A percentile compares a stretch with the other conserved stretches of the same genome.
Evolutionary conservation across 1,140 invertebrate species (phyloP).

Genomic region (Rhopalosiphum maidis): DNA sequence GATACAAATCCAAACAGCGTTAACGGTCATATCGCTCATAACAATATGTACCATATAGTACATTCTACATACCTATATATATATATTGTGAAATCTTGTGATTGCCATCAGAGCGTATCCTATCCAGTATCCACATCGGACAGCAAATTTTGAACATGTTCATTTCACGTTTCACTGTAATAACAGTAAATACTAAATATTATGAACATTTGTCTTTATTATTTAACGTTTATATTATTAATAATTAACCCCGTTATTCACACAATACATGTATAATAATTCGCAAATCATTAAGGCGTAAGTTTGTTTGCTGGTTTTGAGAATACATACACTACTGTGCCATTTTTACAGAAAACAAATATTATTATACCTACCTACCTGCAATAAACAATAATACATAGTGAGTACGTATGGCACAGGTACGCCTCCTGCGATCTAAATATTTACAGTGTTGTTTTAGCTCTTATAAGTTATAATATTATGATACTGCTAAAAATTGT

Average conservation of each 20-base stretch:
- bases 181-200: not conserved
- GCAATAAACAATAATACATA: too few species aligned
- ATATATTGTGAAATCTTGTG: not conserved
- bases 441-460: not conserved
- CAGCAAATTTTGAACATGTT: not conserved
- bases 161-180: not conserved
- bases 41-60: too few species aligned
- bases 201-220: not conserved
- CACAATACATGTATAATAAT: not conserved
- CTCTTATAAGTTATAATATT: not conserved
- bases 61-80: not conserved
- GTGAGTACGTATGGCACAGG: too few species aligned
- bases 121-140: not conserved
- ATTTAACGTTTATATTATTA: not conserved
- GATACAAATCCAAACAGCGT: not conserved
- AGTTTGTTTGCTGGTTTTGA: not conserved
- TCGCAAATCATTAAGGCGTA: not conserved
- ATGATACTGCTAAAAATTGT: slow-evolving; percentile 9
- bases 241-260: not conserved
- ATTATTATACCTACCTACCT: not conserved
- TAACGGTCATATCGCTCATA: not conserved
- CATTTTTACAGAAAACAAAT: not conserved
- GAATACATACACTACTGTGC: not conserved
- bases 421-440: not conserved
- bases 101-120: slow-evolving; percentile 5